Evolutionary conservation across 2,797 vertebrate species (phyloP), one percentile per base, ranked within the genome.

Genomic region (Trematomus bernacchii): DNA sequence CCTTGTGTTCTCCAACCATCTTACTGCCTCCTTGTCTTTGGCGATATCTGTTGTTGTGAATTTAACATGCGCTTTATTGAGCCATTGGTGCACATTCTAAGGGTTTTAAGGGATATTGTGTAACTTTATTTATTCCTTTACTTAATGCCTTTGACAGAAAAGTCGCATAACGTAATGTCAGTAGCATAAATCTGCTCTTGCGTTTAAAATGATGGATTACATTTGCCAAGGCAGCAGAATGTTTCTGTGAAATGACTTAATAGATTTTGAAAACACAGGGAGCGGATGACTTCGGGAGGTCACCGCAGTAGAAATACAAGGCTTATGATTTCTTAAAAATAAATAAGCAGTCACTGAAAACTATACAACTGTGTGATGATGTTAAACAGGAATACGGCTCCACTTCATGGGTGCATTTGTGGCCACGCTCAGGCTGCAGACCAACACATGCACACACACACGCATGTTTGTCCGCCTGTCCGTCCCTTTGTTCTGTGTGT

Each of bases 391-490:
- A 13, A 60, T 15, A 15, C 14, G 23, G 13, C 23, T 73, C 18
- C 13, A 0, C 30, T 48, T 37, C 8, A 37, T 6, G 57, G 63
- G 23, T 52, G 58, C 46, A 3, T 78, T 23, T 46, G 67, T 76
- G 57, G 59, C 30, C 42, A 27, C 53, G 46, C 63, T 23, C 42
- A 27, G 60, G 46, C 63, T 23, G 30, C 30, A n/a, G 15, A 57
- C 53, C 1, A 30, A 15, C 21, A 21, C 52, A 53, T 21, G 15
- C 67, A 48, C 68, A 74, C 50, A 69, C 48, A 69, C 63, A 68
- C 64, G 70, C 33, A 37, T 72, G 71, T 81, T 79, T 79, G 74
- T 76, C 76, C 33, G 51, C 67, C 75, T 76, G 85, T 85, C 83
- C 40, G 16, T 84, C 71, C 50, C 74, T 27, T 65, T 70, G 65